Conservation (phyloP, 2,888 invertebrate species). For the Sinotaia quadrata region DNA sequence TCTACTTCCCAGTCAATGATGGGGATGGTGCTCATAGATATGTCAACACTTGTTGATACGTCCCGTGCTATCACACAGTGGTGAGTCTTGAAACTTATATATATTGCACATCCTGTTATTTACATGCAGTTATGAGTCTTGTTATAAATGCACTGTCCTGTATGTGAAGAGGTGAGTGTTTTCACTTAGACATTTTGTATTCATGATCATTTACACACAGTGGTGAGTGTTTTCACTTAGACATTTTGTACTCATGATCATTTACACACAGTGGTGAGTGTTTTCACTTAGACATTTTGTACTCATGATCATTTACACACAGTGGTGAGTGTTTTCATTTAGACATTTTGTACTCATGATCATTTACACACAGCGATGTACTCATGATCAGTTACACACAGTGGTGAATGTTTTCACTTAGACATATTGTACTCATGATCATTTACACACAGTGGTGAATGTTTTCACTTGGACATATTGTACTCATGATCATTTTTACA, state of each 20-base stretch:
- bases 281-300: neutral
- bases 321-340: neutral
- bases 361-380: too few species aligned
- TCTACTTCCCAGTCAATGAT: slow-evolving; percentile 83
- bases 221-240: too few species aligned
- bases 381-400: too few species aligned
- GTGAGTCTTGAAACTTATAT: slow-evolving; percentile 70
- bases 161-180: neutral
- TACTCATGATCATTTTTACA: too few species aligned
- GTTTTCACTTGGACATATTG: too few species aligned
- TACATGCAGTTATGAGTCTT: too few species aligned
- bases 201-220: neutral
- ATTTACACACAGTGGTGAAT: too few species aligned
- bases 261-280: slow-evolving; percentile 80
- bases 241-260: too few species aligned
- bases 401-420: too few species aligned
- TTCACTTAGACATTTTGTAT: neutral
- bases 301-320: neutral
- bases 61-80: slow-evolving; percentile 81
- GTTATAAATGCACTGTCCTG: neutral
- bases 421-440: too few species aligned
- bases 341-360: too few species aligned
- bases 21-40: slow-evolving; percentile 78
- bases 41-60: slow-evolving; percentile 80
- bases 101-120: neutral